Evolutionary conservation across 2,888 invertebrate species (phyloP).

Genomic region (Adelphocoris suturalis): DNA sequence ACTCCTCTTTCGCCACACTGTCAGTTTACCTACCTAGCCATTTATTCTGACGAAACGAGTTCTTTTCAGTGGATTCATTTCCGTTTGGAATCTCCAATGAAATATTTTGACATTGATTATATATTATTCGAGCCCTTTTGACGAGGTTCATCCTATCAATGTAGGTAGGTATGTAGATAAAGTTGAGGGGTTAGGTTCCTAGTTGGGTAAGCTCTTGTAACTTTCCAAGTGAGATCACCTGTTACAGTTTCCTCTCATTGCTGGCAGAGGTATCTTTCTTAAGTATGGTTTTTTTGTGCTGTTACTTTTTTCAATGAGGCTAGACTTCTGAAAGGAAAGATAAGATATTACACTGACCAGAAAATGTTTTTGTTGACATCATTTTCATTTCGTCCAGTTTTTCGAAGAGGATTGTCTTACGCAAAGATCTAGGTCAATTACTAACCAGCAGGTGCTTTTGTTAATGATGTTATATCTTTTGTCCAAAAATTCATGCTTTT

Average conservation of each 20-base stretch:
- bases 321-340: too few species aligned
- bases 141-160: not conserved
- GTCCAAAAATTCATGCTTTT: too few species aligned
- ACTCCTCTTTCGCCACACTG: not conserved
- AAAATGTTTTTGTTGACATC: too few species aligned
- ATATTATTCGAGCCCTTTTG: not conserved
- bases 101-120: not conserved
- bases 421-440: too few species aligned
- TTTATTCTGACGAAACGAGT: constrained; percentile 1
- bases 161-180: not conserved
- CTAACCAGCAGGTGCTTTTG: too few species aligned
- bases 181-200: constrained; percentile 25
- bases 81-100: not conserved
- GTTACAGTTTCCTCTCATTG: constrained; percentile 46
- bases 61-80: not conserved
- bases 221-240: constrained; percentile 43
- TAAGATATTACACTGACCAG: too few species aligned
- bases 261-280: not conserved
- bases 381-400: too few species aligned
- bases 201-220: not conserved
- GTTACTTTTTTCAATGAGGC: not conserved
- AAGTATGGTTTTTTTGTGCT: not conserved
- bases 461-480: too few species aligned
- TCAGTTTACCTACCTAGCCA: not conserved
- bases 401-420: too few species aligned